Evolutionary conservation across 2,888 invertebrate genomes (phyloP).

Genomic region (Tinea pellionella): DNA sequence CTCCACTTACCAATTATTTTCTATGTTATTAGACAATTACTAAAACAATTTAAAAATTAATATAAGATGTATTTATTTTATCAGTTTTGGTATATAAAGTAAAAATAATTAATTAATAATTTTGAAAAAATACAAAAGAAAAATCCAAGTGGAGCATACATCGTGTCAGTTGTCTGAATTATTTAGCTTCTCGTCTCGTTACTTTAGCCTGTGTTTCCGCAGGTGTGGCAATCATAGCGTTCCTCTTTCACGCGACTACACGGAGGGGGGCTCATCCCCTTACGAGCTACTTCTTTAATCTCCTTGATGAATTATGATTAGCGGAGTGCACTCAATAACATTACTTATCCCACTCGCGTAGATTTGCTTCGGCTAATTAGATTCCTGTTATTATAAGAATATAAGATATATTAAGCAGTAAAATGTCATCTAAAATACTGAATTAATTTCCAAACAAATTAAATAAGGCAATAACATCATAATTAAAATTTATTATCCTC

Average conservation of each 20-base stretch:
- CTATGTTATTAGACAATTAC: no score
- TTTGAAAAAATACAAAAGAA: not conserved
- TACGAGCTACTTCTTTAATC: constrained; percentile 64
- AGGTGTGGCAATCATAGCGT: constrained; percentile 69
- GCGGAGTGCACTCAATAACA: constrained; percentile 65
- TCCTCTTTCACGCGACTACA: constrained; percentile 36
- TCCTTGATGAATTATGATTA: constrained; percentile 69
- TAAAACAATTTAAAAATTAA: no score
- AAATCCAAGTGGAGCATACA: constrained; percentile 34
- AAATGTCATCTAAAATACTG: not conserved
- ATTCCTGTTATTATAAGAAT: constrained; percentile 12
- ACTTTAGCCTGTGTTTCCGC: constrained; percentile 61
- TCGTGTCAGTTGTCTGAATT: constrained; percentile 48
- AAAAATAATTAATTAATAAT: no score
- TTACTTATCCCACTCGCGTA: constrained; percentile 40
- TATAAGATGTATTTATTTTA: no score
- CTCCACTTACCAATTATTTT: constrained; percentile 36
- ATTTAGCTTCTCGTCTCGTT: constrained; percentile 64
- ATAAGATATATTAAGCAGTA: not conserved
- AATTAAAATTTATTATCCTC: not conserved
- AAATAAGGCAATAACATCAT: not conserved
- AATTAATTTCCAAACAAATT: not conserved
- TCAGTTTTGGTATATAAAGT: no score
- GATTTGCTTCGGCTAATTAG: constrained; percentile 35
- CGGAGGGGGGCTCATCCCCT: constrained; percentile 25